These are phyloP conservation scores for Rhyacichthys aspro DNA, from an alignment of 2,797 vertebrate genomes.

Conservation along the genomic window DNA sequence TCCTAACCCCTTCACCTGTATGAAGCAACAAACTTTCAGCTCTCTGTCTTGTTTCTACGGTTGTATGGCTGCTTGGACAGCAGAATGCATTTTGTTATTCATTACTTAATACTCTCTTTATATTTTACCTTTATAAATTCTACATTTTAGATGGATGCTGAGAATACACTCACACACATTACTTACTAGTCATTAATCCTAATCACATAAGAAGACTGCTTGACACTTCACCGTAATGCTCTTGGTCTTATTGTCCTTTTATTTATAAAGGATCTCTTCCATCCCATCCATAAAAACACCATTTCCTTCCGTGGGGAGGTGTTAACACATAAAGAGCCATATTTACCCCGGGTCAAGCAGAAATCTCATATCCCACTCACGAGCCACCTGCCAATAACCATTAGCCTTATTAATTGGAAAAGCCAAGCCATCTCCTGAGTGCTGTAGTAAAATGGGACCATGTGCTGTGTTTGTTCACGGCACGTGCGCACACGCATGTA, in stretches of 20 bases:
- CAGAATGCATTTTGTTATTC: too few relatives aligned
- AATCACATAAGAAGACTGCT: slow-evolving; percentile 57
- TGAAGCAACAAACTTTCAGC: background rate
- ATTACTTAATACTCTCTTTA: background rate
- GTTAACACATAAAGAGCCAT: slow-evolving; percentile 60
- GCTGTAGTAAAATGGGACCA: slow-evolving; percentile 50
- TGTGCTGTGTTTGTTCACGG: slow-evolving; percentile 16
- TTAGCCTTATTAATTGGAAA: slow-evolving; percentile 69
- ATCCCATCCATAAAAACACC: slow-evolving; percentile 44
- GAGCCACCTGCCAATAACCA: slow-evolving; percentile 64
- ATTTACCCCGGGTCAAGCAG: slow-evolving; percentile 57
- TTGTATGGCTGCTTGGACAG: background rate
- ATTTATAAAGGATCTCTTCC: slow-evolving; percentile 23
- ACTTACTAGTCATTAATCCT: slow-evolving; percentile 38
- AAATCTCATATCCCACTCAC: slow-evolving; percentile 49
- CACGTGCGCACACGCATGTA: slow-evolving; percentile 14
- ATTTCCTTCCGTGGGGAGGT: slow-evolving; percentile 42
- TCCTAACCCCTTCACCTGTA: background rate
- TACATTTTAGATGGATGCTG: background rate
- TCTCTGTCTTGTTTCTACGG: background rate
- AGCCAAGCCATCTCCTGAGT: slow-evolving; percentile 56
- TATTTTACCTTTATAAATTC: background rate
- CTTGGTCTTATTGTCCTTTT: slow-evolving; percentile 34
- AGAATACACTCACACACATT: slow-evolving; percentile 22
- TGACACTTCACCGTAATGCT: slow-evolving; percentile 42